Conservation (phyloP, 2,888 invertebrate genomes). For the Caenorhabditis becei region DNA sequence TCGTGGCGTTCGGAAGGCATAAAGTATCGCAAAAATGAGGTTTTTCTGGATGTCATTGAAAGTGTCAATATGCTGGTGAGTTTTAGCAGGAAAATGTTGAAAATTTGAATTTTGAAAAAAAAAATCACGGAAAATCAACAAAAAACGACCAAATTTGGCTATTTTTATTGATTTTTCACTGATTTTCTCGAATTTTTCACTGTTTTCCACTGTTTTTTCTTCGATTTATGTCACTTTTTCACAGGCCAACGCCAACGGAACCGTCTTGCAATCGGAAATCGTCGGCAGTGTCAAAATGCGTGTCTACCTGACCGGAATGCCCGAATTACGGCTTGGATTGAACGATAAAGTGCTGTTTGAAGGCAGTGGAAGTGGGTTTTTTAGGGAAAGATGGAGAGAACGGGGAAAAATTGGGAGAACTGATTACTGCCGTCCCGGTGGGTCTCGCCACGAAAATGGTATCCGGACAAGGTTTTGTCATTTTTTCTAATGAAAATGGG, state of each 20-base stretch:
- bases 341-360: constrained; percentile 98
- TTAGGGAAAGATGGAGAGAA: too few species aligned
- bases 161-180: background rate
- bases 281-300: constrained; percentile 99
- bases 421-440: too few species aligned
- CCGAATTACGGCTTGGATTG: constrained; percentile 94
- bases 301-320: constrained; percentile 98
- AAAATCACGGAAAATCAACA: background rate
- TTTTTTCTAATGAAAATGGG: too few species aligned
- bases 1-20: constrained; percentile 99
- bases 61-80: constrained; percentile 92
- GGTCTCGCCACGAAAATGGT: too few species aligned
- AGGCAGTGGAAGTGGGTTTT: constrained; percentile 88
- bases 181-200: constrained; percentile 28
- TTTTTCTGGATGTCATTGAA: constrained; percentile 98
- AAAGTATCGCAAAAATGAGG: constrained; percentile 98
- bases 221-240: constrained; percentile 27
- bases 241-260: constrained; percentile 95
- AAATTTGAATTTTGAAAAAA: background rate
- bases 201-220: background rate
- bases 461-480: too few species aligned
- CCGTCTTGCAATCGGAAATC: constrained; percentile 96
- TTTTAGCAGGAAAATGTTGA: constrained; percentile 5
- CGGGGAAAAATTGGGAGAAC: too few species aligned
- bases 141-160: background rate